phyloP scores from a whole-genome alignment of 2,797 vertebrate species.

The Ataeniobius toweri region DNA sequence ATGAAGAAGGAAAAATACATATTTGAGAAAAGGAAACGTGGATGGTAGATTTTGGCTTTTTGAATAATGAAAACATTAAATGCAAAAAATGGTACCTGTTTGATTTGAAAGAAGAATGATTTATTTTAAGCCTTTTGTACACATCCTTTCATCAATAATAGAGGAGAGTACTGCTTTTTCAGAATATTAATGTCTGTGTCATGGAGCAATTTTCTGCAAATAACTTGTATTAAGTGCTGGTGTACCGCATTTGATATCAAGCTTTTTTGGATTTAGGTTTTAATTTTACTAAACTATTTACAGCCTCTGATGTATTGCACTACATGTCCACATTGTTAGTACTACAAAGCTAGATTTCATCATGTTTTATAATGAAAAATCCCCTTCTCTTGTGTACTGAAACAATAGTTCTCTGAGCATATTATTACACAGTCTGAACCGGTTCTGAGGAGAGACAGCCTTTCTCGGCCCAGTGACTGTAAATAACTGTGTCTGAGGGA shows the following conservation, averaged over 20 bases:
- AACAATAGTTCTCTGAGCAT: neutral
- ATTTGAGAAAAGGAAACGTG: neutral
- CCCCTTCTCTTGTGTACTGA: neutral
- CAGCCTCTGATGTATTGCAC: neutral
- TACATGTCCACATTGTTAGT: neutral
- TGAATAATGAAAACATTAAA: neutral
- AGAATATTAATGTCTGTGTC: neutral
- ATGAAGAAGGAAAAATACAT: neutral
- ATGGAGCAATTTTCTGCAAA: neutral
- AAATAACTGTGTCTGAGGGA: neutral
- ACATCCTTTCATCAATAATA: neutral
- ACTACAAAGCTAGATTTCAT: neutral
- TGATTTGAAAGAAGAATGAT: neutral
- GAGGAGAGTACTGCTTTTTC: neutral
- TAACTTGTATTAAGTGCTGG: neutral
- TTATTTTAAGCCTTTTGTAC: neutral
- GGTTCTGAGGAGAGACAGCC: neutral
- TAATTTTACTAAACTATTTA: neutral
- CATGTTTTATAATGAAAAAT: neutral
- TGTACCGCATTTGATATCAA: neutral
- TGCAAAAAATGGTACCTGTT: neutral
- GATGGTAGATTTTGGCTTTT: neutral
- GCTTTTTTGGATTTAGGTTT: neutral
- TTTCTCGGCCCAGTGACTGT: constrained; percentile 7
- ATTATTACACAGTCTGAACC: neutral